Percentiles rank a stretch among this genome's conserved stretches.
phyloP scores from a whole-genome alignment of 2,797 vertebrate species.

The Sebastes nivosus region DNA sequence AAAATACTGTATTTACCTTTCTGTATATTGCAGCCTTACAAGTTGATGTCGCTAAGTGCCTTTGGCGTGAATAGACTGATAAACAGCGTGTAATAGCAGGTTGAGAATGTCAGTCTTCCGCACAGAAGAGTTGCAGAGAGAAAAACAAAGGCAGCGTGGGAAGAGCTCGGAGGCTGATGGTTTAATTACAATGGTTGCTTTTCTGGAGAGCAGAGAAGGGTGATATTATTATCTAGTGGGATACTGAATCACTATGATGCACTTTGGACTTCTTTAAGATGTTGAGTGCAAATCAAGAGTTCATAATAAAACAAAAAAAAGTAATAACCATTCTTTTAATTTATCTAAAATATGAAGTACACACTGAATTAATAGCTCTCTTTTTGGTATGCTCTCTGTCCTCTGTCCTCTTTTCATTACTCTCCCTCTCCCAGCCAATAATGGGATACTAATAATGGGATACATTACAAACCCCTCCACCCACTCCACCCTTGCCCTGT shows the following conservation, averaged over 20 bases:
- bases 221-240: constrained; percentile 54
- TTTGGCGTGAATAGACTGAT: constrained; percentile 45
- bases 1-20: constrained; percentile 68
- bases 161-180: constrained; percentile 53
- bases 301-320: not conserved
- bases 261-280: constrained; percentile 5
- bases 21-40: constrained; percentile 44
- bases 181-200: constrained; percentile 69
- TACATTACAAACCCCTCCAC: not conserved
- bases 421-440: not conserved
- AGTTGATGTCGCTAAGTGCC: constrained; percentile 22
- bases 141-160: constrained; percentile 65
- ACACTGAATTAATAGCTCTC: not conserved
- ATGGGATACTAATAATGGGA: constrained; percentile 20
- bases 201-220: not conserved
- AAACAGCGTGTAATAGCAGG: constrained; percentile 61
- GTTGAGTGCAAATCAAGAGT: not conserved
- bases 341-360: not conserved
- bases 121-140: constrained; percentile 12
- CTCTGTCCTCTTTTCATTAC: not conserved
- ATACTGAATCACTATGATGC: constrained; percentile 39
- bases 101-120: constrained; percentile 30
- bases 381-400: not conserved
- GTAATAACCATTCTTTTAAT: not conserved
- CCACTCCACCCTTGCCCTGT: not conserved